Percentiles rank a stretch among this genome's conserved stretches.
These are phyloP conservation scores for Melikaiella ostensackeni DNA, from an alignment of 2,888 invertebrate species.

Conservation along the genomic window DNA sequence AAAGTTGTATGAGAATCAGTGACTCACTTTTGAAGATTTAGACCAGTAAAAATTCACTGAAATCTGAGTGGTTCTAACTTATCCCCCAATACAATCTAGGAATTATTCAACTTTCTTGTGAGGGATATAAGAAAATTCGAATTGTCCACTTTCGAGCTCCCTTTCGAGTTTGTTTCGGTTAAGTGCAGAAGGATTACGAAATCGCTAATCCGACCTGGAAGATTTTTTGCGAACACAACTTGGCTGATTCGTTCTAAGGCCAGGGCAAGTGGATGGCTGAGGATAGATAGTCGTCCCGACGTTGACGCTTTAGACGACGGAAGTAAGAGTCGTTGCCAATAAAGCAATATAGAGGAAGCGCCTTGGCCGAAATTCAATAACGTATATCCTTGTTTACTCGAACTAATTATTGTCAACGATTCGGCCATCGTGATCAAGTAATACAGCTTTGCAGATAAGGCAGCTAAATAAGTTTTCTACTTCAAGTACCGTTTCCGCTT, in stretches of 20 bases:
- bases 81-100: too few relatives aligned
- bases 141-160: constrained; percentile 1
- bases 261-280: constrained; percentile 14
- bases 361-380: constrained; percentile 57
- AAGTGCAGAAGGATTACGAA: constrained; percentile 60
- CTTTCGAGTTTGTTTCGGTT: not conserved
- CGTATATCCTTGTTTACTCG: constrained; percentile 48
- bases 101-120: too few relatives aligned
- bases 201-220: constrained; percentile 63
- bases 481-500: not conserved
- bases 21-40: too few relatives aligned
- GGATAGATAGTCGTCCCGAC: constrained; percentile 43
- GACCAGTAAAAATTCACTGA: not conserved
- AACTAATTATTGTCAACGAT: constrained; percentile 59
- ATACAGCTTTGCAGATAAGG: constrained; percentile 48
- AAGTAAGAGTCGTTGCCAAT: constrained; percentile 46
- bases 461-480: constrained; percentile 5
- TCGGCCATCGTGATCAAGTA: constrained; percentile 50
- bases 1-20: too few relatives aligned
- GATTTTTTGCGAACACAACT: constrained; percentile 54
- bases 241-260: not conserved
- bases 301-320: not conserved
- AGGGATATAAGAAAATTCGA: not conserved
- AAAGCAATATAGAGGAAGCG: constrained; percentile 39
- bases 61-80: not conserved